Base-by-base conservation (phyloP, 2,888 invertebrate species). In the Ophion obscuratus region DNA sequence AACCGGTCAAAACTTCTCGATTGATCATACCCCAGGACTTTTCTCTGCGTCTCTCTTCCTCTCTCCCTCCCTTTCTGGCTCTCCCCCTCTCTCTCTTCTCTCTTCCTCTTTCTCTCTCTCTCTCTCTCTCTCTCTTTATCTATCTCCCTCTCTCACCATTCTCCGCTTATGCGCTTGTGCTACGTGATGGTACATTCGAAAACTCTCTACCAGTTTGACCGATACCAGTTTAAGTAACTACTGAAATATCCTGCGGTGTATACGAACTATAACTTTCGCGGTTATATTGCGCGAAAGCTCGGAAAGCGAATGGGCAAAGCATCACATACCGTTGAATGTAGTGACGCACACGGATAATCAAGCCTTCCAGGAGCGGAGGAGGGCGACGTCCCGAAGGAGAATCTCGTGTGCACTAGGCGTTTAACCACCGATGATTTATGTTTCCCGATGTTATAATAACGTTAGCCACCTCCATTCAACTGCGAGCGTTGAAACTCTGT, bases 371-470 rank as follows among this genome's bases (percentile, higher is more conserved):
- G 5, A 44, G 17, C 14, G 40, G 17, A 14, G 31, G 7, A n/a
- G 53, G 6, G 20, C 44, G 62, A 75, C 62, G 62, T 75, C 74
- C 74, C 74, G 59, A 14, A 20, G 66, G 79, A 40, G 75, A 78
- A 81, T 81, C 75, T 78, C 57, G 74, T 64, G 75, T 73, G 77
- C 79, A 53, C 53, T 53, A 77, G 75, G 73, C 83, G 80, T 86
- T 86, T 83, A 86, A 86, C 83, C 83, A 74, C 80, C 83, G 77
- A 83, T 86, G 85, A 86, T 86, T 86, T 86, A 86, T 83, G 85
- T 86, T 86, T 83, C 82, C 71, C 85, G 76, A 86, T 83, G 85
- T 86, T 85, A 68, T 86, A 86, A 86, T 81, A 86, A 86, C 80
- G 85, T 86, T 86, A 86, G 40, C 75, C 75, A 64, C 74, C 53